Conservation (phyloP, 2,113 vertebrate genomes). For the Guaruba guarouba region DNA sequence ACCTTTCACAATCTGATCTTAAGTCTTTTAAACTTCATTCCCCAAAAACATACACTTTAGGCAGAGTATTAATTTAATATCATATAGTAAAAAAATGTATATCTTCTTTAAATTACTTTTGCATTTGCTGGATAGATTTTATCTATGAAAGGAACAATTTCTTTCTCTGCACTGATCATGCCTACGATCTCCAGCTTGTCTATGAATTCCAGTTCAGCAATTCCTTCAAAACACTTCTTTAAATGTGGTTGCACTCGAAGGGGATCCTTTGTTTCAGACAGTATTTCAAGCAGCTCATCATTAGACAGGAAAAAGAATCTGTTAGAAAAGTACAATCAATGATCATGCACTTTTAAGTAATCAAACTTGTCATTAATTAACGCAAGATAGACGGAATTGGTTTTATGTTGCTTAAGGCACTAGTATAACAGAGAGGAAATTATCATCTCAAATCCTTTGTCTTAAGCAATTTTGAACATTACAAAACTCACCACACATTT, state of each 20-base stretch:
- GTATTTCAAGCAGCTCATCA: constrained; percentile 90
- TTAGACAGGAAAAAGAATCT: constrained; percentile 96
- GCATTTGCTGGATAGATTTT: constrained; percentile 83
- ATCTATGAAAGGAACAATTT: constrained; percentile 80
- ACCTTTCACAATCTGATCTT: background rate
- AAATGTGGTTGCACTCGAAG: constrained; percentile 89
- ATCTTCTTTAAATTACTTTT: constrained; percentile 75
- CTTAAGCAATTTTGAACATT: background rate
- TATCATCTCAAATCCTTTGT: background rate
- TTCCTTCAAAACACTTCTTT: constrained; percentile 96
- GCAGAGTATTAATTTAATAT: background rate
- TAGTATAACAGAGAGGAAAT: background rate
- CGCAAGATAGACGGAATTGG: background rate
- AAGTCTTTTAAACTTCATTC: background rate
- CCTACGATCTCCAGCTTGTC: constrained; percentile 80
- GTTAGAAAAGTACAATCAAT: constrained; percentile 16
- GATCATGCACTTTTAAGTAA: background rate
- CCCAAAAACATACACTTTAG: background rate
- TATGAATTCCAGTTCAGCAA: constrained; percentile 86
- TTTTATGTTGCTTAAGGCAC: background rate
- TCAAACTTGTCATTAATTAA: background rate
- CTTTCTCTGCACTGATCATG: constrained; percentile 93
- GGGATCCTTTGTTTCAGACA: constrained; percentile 93
- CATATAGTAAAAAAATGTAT: background rate
- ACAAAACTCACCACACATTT: background rate